Base-by-base conservation (phyloP, 2,797 vertebrate species). In the Echeneis naucrates region DNA sequence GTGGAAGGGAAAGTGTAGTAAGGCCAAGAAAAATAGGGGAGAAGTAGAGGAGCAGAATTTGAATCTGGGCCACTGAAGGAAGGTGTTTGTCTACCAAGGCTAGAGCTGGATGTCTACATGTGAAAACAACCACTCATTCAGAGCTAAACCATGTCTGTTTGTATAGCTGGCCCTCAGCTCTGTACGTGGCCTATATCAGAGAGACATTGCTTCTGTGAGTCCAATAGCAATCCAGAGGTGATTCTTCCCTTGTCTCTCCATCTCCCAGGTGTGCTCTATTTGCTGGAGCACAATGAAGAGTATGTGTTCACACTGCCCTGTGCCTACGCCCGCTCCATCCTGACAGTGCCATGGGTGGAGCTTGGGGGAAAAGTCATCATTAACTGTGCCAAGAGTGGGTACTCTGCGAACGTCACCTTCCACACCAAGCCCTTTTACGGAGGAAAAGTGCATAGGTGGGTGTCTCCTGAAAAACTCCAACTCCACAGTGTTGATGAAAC, bases 361-460 rank as follows among this genome's bases (percentile, higher is more conserved):
- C 94, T 97, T 0, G 96, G 96, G 54, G 96, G 96, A 3, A 97
- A 97, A 75, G 95, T 97, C 80, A 94, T 86, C 82, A 96, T 97
- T 86, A 93, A 0, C 65, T 97, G 96, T 82, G 95, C 91, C 86
- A 95, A 95, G 88, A 96, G 93, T 0, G 96, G 96, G 7, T 97
- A 96, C 84, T 94, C 95, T 0, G 96, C 96, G 33, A 90, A 91
- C 0, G 95, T 97, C 82, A 95, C 91, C 0, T 97, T 97, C 94
- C 96, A 97, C 87, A 97, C 96, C 52, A 97, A 97, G 83, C 96
- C 96, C 0, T 97, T 97, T 84, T 97, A 96, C 0, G 96, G 96
- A 73, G 96, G 96, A 21, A 97, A 97, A 50, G 94, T 97, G 2
- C 96, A 97, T 95, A 96, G 96, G 96, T 97, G 0, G 72, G 56